A percentile compares a stretch with the other conserved stretches of the same genome.
Conservation (phyloP, 2,113 vertebrate species). For the Cephalopholis sonnerati region DNA sequence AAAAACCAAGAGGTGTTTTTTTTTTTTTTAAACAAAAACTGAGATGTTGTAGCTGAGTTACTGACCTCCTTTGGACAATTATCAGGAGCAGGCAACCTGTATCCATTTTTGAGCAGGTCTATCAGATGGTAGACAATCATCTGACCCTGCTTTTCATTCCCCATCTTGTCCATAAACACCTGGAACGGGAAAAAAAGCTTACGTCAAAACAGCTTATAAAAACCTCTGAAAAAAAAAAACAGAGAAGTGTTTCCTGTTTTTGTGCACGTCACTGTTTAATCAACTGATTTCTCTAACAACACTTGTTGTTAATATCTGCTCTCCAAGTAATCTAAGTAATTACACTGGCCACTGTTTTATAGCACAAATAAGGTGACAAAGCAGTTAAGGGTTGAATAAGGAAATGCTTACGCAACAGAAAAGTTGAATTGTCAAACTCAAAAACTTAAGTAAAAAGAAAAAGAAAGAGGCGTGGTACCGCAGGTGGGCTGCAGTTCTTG, state of each 20-base stretch:
- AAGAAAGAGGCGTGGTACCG: conserved; percentile 81
- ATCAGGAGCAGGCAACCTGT: conserved; percentile 90
- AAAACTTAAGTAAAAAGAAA: neutral
- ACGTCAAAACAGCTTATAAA: neutral
- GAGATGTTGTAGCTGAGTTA: neutral
- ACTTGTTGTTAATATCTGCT: too few species aligned
- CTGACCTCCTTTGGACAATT: conserved; percentile 92
- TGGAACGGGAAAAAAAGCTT: conserved; percentile 71
- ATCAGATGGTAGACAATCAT: conserved; percentile 99
- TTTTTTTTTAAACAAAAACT: neutral
- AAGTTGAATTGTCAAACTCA: neutral
- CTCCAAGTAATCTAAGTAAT: too few species aligned
- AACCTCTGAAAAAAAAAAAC: neutral
- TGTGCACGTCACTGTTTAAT: neutral
- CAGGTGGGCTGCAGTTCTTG: conserved; percentile 95
- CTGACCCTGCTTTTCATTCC: conserved; percentile 97
- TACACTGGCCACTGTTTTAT: neutral
- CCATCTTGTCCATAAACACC: conserved; percentile 99
- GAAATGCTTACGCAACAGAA: neutral
- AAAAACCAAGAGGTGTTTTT: neutral
- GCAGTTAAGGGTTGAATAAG: neutral
- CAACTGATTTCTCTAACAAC: conserved; percentile 35
- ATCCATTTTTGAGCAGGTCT: conserved; percentile 93
- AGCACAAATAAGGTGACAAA: neutral
- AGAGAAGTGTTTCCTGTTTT: conserved; percentile 19